Conservation (phyloP, 2,797 vertebrate species). For the Neostethus bicornis region DNA sequence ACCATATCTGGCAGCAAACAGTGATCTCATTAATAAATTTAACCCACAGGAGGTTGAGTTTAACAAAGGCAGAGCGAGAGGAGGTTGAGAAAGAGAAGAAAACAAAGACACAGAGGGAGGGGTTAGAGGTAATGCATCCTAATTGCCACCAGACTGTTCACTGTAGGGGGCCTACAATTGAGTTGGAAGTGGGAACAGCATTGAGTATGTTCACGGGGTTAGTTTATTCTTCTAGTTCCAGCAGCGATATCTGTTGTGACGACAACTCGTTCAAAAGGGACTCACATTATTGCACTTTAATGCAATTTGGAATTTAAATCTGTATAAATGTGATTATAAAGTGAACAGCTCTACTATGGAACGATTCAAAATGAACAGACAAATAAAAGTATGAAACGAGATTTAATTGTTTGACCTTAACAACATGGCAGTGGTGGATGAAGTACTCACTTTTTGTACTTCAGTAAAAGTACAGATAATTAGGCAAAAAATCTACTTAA, state of each 20-base stretch:
- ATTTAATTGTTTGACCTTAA: too few relatives aligned
- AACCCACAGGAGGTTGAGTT: not conserved
- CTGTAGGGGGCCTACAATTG: slow-evolving; percentile 43
- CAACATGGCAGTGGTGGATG: too few relatives aligned
- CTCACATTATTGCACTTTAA: too few relatives aligned
- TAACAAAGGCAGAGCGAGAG: slow-evolving; percentile 16
- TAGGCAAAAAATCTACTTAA: too few relatives aligned
- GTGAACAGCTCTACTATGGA: too few relatives aligned
- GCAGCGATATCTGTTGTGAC: not conserved
- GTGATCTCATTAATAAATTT: not conserved
- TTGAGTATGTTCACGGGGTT: slow-evolving; percentile 25
- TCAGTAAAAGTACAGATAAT: too few relatives aligned
- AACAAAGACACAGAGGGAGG: slow-evolving; percentile 34
- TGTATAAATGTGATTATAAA: too few relatives aligned
- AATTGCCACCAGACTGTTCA: slow-evolving; percentile 63
- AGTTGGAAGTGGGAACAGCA: slow-evolving; percentile 32
- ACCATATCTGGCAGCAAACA: slow-evolving; percentile 8
- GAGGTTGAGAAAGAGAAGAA: slow-evolving; percentile 10
- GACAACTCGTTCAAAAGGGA: too few relatives aligned
- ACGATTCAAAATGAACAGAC: too few relatives aligned
- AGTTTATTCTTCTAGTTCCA: slow-evolving; percentile 17
- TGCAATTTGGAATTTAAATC: too few relatives aligned
- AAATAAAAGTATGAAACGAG: too few relatives aligned
- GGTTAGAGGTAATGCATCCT: slow-evolving; percentile 41
- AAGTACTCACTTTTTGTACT: too few relatives aligned